Conservation (phyloP, 2,113 vertebrate genomes). For the Grantiella picta region DNA sequence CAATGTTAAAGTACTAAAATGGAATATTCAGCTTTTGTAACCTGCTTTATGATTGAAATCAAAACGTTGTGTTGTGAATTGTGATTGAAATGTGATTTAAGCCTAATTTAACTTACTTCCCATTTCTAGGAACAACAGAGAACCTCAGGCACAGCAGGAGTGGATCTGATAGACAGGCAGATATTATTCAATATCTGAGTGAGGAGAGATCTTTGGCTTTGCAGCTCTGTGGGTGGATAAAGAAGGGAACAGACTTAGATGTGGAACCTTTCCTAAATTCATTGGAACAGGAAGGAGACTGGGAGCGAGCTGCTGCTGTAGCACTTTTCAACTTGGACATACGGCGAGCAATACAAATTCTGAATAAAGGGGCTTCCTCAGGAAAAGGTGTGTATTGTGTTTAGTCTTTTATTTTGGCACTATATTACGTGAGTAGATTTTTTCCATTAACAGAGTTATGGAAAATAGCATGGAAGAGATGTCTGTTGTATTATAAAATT, state of each 20-base stretch:
- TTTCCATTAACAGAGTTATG: background rate
- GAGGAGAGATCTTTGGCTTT: slow-evolving; percentile 92
- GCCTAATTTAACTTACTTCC: background rate
- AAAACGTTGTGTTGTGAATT: background rate
- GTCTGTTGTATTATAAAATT: background rate
- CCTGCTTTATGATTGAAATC: background rate
- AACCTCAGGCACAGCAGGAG: slow-evolving; percentile 86
- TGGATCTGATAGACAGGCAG: slow-evolving; percentile 86
- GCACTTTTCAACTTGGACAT: slow-evolving; percentile 97
- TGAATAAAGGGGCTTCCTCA: slow-evolving; percentile 91
- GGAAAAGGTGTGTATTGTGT: slow-evolving; percentile 80
- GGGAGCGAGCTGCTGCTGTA: slow-evolving; percentile 94
- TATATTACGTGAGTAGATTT: background rate
- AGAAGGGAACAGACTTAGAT: slow-evolving; percentile 85
- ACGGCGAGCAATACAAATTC: slow-evolving; percentile 92
- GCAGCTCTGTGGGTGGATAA: slow-evolving; percentile 96
- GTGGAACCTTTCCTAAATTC: slow-evolving; percentile 89
- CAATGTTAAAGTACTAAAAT: background rate
- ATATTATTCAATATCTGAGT: slow-evolving; percentile 85
- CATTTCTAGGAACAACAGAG: slow-evolving; percentile 84
- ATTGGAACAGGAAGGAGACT: slow-evolving; percentile 91
- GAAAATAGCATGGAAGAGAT: background rate
- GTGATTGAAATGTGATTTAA: background rate
- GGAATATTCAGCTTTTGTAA: background rate
- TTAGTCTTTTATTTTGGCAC: background rate